These are phyloP conservation scores for Leptonema lineaticorne DNA, from an alignment of 1,140 invertebrate genomes.

Conservation along the genomic window DNA sequence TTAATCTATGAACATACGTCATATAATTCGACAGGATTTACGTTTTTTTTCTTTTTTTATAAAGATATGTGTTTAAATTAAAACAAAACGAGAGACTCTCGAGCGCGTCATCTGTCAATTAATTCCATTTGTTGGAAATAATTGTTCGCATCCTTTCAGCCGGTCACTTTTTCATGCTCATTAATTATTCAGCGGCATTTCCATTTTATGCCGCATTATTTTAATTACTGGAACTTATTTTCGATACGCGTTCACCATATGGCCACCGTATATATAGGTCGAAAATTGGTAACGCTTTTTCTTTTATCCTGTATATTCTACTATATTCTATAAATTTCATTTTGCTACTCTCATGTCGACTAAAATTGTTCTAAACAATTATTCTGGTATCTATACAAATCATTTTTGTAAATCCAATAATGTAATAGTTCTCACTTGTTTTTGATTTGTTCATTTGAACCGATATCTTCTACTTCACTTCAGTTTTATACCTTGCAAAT, in stretches of 20 bases:
- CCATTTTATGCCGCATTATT: slow-evolving; percentile 21
- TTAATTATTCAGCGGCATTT: slow-evolving; percentile 15
- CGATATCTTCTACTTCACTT: too few species aligned
- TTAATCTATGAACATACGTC: too few species aligned
- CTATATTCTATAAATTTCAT: too few species aligned
- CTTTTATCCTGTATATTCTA: background rate
- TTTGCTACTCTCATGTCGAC: background rate
- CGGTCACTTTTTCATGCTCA: slow-evolving; percentile 12
- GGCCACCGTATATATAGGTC: too few species aligned
- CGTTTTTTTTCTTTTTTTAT: too few species aligned
- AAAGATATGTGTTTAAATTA: too few species aligned
- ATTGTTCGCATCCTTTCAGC: slow-evolving; percentile 3
- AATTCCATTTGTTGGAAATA: slow-evolving; percentile 6
- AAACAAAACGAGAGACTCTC: too few species aligned
- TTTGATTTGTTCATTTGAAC: background rate
- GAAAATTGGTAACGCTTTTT: too few species aligned
- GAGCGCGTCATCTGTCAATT: background rate
- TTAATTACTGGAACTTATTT: slow-evolving; percentile 24
- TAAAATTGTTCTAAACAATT: background rate
- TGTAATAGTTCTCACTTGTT: background rate
- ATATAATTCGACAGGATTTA: too few species aligned
- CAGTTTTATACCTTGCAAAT: too few species aligned
- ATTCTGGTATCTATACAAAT: background rate
- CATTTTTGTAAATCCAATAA: background rate
- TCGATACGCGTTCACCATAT: slow-evolving; percentile 22